Percentiles rank a stretch among this genome's conserved stretches.
phyloP scores from a whole-genome alignment of 2,113 vertebrate species.

The Euleptes europaea region DNA sequence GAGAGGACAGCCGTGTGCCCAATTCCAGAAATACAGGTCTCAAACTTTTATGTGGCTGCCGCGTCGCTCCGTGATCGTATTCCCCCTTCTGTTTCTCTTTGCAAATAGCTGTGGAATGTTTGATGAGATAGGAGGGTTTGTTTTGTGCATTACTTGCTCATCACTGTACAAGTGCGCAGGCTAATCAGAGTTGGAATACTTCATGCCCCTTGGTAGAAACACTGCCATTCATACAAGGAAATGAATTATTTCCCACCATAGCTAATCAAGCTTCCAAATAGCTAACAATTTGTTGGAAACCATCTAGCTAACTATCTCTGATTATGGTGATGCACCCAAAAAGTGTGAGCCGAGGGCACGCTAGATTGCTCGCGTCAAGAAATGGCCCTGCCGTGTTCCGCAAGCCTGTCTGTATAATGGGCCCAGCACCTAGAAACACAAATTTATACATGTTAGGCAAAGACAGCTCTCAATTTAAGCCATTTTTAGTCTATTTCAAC shows the following conservation, averaged over 20 bases:
- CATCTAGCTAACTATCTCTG: constrained; percentile 11
- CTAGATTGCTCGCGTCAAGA: neutral
- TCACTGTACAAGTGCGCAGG: constrained; percentile 62
- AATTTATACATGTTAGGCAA: neutral
- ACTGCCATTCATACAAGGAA: constrained; percentile 55
- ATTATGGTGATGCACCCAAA: constrained; percentile 25
- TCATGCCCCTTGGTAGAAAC: constrained; percentile 59
- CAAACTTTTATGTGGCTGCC: constrained; percentile 54
- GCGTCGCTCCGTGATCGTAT: constrained; percentile 48
- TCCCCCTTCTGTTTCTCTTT: constrained; percentile 66
- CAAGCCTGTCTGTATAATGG: neutral
- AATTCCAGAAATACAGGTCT: constrained; percentile 50
- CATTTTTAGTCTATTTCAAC: constrained; percentile 28
- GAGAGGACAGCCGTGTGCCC: neutral
- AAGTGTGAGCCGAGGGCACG: neutral
- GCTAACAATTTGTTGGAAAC: constrained; percentile 10
- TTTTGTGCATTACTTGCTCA: constrained; percentile 69
- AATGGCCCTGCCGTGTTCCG: neutral
- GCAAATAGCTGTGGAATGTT: constrained; percentile 68
- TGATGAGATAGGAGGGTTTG: constrained; percentile 59
- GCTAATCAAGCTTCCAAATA: constrained; percentile 52
- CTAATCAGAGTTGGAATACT: constrained; percentile 68
- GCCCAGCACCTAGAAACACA: constrained; percentile 10
- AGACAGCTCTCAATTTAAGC: neutral
- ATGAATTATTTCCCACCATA: constrained; percentile 59